Percentiles rank a stretch among this genome's conserved stretches.
These are phyloP conservation scores for Alloplasta piceator DNA, from an alignment of 2,888 invertebrate species.

Conservation along the genomic window DNA sequence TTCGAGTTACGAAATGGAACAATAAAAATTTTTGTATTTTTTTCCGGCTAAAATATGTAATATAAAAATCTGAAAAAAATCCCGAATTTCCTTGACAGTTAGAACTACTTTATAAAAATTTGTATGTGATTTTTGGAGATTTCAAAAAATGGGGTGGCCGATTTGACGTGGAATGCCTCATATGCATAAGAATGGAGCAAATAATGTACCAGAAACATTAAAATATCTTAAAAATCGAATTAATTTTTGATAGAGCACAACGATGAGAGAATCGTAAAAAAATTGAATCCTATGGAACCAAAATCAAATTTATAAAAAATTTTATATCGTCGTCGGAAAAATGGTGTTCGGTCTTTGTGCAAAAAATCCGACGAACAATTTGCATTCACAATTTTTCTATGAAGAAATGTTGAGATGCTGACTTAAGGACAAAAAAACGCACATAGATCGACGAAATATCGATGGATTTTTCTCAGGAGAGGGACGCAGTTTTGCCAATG, in stretches of 20 bases:
- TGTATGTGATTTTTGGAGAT: no score
- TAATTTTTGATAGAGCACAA: not conserved
- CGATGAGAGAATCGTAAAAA: slow-evolving; percentile 8
- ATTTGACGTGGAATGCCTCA: no score
- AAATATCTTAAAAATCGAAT: slow-evolving; percentile 15
- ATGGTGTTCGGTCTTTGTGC: not conserved
- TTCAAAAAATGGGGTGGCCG: no score
- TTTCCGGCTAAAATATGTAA: no score
- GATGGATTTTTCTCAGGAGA: slow-evolving; percentile 3
- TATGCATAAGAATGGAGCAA: slow-evolving; percentile 10
- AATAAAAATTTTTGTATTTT: no score
- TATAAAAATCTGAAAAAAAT: no score
- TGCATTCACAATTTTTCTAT: not conserved
- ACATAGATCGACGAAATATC: slow-evolving; percentile 13
- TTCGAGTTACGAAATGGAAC: no score
- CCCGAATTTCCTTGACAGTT: no score
- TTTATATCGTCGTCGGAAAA: not conserved
- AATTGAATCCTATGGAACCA: not conserved
- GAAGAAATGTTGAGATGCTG: not conserved
- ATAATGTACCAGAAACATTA: not conserved
- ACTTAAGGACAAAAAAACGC: slow-evolving; percentile 8
- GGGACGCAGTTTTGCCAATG: slow-evolving; percentile 2
- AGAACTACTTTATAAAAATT: no score
- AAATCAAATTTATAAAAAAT: slow-evolving; percentile 16
- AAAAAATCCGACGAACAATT: not conserved